Percentiles rank a stretch among this genome's conserved stretches.
Evolutionary conservation across 2,113 vertebrate genomes (phyloP).

Genomic region (Cervus canadensis): DNA sequence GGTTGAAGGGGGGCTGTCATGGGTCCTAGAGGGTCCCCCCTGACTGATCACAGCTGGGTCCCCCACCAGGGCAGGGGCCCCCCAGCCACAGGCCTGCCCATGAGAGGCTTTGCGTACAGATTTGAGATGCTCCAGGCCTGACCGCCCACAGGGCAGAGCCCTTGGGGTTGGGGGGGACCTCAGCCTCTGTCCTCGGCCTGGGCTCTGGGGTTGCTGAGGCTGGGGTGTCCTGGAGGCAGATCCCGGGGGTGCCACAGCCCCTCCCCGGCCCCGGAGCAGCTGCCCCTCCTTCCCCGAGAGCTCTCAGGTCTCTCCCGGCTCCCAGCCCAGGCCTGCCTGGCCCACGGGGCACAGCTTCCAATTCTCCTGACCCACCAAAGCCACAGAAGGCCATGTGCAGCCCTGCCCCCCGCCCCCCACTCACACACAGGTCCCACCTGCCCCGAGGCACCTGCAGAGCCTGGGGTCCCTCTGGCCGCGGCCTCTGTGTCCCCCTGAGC

Average conservation of each 20-base stretch:
- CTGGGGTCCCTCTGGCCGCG: not conserved
- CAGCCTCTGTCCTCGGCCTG: not conserved
- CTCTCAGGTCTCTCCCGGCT: not conserved
- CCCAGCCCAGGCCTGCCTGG: not conserved
- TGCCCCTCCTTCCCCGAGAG: not conserved
- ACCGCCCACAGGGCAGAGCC: not conserved
- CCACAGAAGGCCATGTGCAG: fast-evolving
- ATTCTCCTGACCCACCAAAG: not conserved
- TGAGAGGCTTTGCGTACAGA: not conserved
- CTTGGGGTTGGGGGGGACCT: not conserved
- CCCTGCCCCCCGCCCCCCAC: fast-evolving
- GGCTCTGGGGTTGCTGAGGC: not conserved
- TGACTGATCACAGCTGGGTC: not conserved
- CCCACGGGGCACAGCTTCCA: no score
- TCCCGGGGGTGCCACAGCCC: not conserved
- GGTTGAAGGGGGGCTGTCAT: not conserved
- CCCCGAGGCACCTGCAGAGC: not conserved
- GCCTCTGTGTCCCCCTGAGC: not conserved
- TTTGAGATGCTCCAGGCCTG: not conserved
- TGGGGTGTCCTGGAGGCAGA: not conserved
- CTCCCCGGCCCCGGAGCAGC: fast-evolving
- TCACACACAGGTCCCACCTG: not conserved
- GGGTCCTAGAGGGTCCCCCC: no score
- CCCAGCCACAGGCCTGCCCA: not conserved
- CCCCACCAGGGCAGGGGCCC: not conserved